phyloP scores from a whole-genome alignment of 2,113 vertebrate genomes.

The Apodemus speciosus region DNA sequence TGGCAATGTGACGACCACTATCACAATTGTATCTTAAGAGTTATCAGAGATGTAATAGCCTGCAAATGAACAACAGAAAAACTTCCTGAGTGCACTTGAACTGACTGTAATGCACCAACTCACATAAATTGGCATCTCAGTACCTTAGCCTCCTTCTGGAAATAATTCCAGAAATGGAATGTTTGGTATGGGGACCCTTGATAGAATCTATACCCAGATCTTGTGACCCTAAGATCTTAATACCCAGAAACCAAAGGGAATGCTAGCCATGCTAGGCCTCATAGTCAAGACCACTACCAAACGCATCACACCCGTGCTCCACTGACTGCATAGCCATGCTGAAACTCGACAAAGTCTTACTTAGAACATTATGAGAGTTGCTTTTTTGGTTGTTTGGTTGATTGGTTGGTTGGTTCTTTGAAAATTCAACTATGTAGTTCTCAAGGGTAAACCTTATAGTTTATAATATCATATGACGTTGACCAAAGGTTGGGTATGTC shows the following conservation, averaged over 20 bases:
- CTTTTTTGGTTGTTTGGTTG: neutral
- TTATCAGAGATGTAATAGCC: constrained; percentile 30
- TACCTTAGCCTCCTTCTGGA: constrained; percentile 19
- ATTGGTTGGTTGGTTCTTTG: too few species aligned
- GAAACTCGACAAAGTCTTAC: neutral
- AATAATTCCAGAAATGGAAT: constrained; percentile 37
- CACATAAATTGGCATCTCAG: neutral
- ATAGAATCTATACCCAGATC: constrained; percentile 32
- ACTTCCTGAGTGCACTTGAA: neutral
- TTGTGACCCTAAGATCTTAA: neutral
- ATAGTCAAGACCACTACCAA: neutral
- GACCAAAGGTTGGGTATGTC: neutral
- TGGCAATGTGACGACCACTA: neutral
- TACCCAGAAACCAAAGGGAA: neutral
- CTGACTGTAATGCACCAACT: constrained; percentile 38
- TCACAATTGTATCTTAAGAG: neutral
- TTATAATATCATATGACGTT: neutral
- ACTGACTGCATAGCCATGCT: neutral
- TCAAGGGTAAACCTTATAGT: neutral
- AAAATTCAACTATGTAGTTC: neutral
- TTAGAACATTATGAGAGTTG: neutral
- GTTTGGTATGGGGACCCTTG: neutral
- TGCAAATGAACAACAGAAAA: constrained; percentile 17
- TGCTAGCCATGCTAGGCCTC: neutral
- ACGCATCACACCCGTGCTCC: too few species aligned